These are phyloP conservation scores for Acestrorhynchus altus DNA, from an alignment of 2,797 vertebrate species.

Conservation along the genomic window DNA sequence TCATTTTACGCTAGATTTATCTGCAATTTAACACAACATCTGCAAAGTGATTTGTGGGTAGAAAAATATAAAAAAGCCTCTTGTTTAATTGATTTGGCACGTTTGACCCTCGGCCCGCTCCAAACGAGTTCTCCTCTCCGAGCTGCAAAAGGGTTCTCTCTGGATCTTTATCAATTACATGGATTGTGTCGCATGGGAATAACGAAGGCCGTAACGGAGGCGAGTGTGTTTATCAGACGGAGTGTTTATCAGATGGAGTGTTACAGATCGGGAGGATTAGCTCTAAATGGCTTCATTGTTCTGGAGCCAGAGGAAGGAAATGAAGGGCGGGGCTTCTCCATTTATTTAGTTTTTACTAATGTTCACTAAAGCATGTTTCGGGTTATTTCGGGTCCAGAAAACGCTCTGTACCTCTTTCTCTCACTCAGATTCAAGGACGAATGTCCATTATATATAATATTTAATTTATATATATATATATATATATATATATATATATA, in stretches of 20 bases:
- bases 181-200: slow-evolving; percentile 65
- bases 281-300: slow-evolving; percentile 53
- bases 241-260: slow-evolving; percentile 65
- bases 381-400: background rate
- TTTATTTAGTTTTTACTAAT: slow-evolving; percentile 8
- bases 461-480: too few species aligned
- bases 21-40: slow-evolving; percentile 67
- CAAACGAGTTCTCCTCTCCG: slow-evolving; percentile 55
- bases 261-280: slow-evolving; percentile 69
- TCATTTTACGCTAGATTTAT: slow-evolving; percentile 70
- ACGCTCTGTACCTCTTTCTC: background rate
- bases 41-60: slow-evolving; percentile 65
- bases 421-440: too few species aligned
- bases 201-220: slow-evolving; percentile 56
- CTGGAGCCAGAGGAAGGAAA: background rate
- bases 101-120: slow-evolving; percentile 65
- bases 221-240: slow-evolving; percentile 65
- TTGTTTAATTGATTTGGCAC: slow-evolving; percentile 74
- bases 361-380: background rate
- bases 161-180: slow-evolving; percentile 72
- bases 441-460: too few species aligned
- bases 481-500: too few species aligned
- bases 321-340: background rate
- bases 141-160: slow-evolving; percentile 59
- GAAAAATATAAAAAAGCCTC: slow-evolving; percentile 57